These are phyloP conservation scores for Pandemis cinnamomeana DNA, from an alignment of 2,888 invertebrate species.

Conservation along the genomic window DNA sequence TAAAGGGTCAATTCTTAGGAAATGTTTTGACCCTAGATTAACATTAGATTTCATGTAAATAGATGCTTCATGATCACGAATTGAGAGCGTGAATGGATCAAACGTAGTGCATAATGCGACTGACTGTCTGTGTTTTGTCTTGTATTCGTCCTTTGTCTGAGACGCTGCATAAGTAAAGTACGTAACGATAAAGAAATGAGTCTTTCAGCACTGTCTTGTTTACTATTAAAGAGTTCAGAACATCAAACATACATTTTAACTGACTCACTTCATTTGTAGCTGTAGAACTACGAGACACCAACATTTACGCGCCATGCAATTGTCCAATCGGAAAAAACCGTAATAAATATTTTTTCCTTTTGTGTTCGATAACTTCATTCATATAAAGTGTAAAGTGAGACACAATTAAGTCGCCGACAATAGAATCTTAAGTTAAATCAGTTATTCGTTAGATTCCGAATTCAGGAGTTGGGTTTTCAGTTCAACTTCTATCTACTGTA, in stretches of 20 bases:
- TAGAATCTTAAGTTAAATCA: too few species aligned
- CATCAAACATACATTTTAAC: background rate
- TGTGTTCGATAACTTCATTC: background rate
- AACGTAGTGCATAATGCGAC: conserved; percentile 14
- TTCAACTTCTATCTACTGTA: too few species aligned
- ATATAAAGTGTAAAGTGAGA: background rate
- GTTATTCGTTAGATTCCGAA: too few species aligned
- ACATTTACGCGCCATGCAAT: background rate
- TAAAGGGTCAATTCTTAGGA: conserved; percentile 52
- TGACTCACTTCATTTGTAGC: background rate
- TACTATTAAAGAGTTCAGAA: background rate
- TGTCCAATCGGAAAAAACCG: background rate
- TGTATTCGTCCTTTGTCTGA: conserved; percentile 23
- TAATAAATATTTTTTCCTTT: background rate
- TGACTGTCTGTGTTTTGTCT: conserved; percentile 12
- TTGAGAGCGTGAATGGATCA: conserved; percentile 15
- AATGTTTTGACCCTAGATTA: conserved; percentile 42
- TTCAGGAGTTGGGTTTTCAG: too few species aligned
- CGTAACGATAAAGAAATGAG: background rate
- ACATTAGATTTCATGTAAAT: conserved; percentile 29
- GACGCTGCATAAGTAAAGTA: conserved; percentile 2
- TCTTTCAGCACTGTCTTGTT: background rate
- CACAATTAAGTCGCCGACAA: too few species aligned
- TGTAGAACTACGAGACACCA: background rate
- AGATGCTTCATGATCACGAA: conserved; percentile 24